Evolutionary conservation across 2,797 vertebrate genomes (phyloP).

Genomic region (Rhinophrynus dorsalis): DNA sequence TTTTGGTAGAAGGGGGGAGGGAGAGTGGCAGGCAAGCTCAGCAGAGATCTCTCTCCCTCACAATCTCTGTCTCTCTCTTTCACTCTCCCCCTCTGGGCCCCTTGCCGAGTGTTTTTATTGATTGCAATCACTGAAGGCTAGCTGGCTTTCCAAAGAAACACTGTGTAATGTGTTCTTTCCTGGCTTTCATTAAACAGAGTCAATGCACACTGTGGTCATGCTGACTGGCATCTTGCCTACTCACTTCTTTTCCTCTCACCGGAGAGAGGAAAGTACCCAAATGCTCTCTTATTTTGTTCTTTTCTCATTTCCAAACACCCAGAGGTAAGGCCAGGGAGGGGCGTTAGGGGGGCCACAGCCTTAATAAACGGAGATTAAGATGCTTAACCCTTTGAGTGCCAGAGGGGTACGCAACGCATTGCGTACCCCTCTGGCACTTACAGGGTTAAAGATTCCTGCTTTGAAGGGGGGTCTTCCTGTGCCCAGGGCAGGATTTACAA

Average conservation of each 20-base stretch:
- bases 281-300: slow-evolving; percentile 5
- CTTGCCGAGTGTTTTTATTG: slow-evolving; percentile 73
- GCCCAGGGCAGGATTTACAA: too few relatives aligned
- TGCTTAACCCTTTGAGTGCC: too few relatives aligned
- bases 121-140: slow-evolving; percentile 70
- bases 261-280: slow-evolving; percentile 3
- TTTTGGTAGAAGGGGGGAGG: slow-evolving; percentile 51
- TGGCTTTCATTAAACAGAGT: slow-evolving; percentile 85
- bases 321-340: slow-evolving; percentile 26
- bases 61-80: slow-evolving; percentile 51
- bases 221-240: slow-evolving; percentile 81
- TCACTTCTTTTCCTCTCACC: slow-evolving; percentile 65
- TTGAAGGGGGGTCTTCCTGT: too few relatives aligned
- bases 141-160: slow-evolving; percentile 68
- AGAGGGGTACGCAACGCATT: too few relatives aligned
- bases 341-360: not conserved
- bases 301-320: slow-evolving; percentile 21
- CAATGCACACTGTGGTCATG: slow-evolving; percentile 78
- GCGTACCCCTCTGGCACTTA: too few relatives aligned
- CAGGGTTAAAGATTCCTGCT: too few relatives aligned
- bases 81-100: slow-evolving; percentile 66
- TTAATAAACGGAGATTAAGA: too few relatives aligned
- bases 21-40: slow-evolving; percentile 61
- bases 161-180: slow-evolving; percentile 80
- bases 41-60: slow-evolving; percentile 56